phyloP scores from a whole-genome alignment of 2,113 vertebrate species.

The Synchiropus splendidus region DNA sequence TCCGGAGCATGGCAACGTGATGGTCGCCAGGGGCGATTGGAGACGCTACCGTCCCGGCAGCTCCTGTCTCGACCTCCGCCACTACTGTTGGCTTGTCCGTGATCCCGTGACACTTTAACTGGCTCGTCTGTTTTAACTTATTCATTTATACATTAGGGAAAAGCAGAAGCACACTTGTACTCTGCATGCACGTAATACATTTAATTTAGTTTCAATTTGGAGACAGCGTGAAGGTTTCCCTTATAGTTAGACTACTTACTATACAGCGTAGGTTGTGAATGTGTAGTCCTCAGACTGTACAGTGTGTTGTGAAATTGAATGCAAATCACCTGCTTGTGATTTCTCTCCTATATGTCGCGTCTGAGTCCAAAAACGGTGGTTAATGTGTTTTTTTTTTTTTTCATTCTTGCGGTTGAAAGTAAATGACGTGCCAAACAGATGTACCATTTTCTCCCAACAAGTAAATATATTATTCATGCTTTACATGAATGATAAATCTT shows the following conservation, averaged over 20 bases:
- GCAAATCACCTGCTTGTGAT: not conserved
- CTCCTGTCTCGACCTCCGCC: constrained; percentile 59
- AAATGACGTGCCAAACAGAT: constrained; percentile 58
- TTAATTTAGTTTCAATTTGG: constrained; percentile 10
- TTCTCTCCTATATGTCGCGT: constrained; percentile 29
- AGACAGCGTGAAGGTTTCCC: not conserved
- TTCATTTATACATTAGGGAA: constrained; percentile 49
- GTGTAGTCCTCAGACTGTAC: not conserved
- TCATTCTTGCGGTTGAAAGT: constrained; percentile 38
- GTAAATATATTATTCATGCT: constrained; percentile 75
- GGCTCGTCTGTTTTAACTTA: constrained; percentile 45
- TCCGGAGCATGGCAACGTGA: constrained; percentile 64
- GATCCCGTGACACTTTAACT: constrained; percentile 43
- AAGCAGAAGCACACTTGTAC: constrained; percentile 3
- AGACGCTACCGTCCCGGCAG: constrained; percentile 54
- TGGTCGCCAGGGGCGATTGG: constrained; percentile 69
- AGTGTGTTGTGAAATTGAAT: not conserved
- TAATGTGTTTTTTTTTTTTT: constrained; percentile 32
- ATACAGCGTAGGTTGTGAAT: too few relatives aligned
- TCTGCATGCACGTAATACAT: constrained; percentile 12
- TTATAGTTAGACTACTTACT: not conserved
- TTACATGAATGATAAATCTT: constrained; percentile 73
- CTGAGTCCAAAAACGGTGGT: constrained; percentile 9
- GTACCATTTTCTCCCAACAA: constrained; percentile 67
- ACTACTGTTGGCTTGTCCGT: constrained; percentile 35